Evolutionary conservation across 2,888 invertebrate species (phyloP), one percentile per base, ranked within the genome.

Genomic region (Caenorhabditis sp.): DNA sequence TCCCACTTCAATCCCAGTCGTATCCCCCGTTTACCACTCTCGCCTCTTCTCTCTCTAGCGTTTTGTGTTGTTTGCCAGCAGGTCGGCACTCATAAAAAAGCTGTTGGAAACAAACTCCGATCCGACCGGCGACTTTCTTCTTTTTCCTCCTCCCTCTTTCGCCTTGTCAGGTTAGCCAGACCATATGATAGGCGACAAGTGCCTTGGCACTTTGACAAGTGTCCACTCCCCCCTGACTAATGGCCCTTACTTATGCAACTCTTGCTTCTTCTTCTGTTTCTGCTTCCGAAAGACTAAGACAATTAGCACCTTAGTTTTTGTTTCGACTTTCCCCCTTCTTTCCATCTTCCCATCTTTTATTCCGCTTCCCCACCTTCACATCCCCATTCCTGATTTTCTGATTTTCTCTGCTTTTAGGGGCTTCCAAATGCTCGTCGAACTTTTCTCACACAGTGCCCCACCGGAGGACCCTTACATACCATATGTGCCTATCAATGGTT

Each of bases 1-100:
- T 61, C 60, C 76, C 67, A 76, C 76, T 76, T 76, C 76, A 76
- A 76, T 76, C 76, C 51, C 64, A 62, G 64, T 64, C 24, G 37
- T 55, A 28, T n/a, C n/a, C n/a, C n/a, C 67, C 72, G 67, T 76
- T 76, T 67, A 76, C 74, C 74, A 74, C 76, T 76, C 55, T 56
- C 15, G 32, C 18, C 53, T 53, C 20, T 35, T 47, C 26, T 13
- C 40, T 28, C 40, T 13, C 40, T 60, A 6, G 2, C 60, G 28
- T 65, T 26, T 65, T 74, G 58, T 74, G 74, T 74, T 74, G 74
- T 74, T 74, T 74, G 74, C 74, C 65, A 74, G 65, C 60, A 74
- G 74, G 74, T 74, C 74, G 74, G 74, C 74, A 74, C 74, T 74
- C 74, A 70, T 65, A 78, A 69, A 64, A 78, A 78, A 70, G 64